phyloP scores from a whole-genome alignment of 37 sponge, comb jelly and placozoan species.

The Mnemiopsis leidyi region DNA sequence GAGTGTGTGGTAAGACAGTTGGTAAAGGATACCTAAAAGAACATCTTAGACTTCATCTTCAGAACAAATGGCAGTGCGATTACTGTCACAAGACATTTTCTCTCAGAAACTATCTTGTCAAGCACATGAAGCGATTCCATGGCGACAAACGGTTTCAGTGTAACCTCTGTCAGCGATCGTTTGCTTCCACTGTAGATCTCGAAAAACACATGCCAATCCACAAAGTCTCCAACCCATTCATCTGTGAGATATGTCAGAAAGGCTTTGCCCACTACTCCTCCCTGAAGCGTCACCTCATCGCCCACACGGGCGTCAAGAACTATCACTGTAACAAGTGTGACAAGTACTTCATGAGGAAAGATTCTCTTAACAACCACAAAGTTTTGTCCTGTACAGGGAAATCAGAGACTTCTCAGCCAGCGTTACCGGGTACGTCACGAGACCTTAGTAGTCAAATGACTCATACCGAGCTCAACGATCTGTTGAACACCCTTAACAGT shows the following conservation, averaged over 20 bases:
- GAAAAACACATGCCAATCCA: background rate
- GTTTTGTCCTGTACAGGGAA: constrained; percentile 2
- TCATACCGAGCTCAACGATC: background rate
- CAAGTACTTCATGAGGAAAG: constrained; percentile 3
- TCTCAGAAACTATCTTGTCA: constrained; percentile 19
- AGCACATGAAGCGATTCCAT: constrained; percentile 37
- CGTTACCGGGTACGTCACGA: background rate
- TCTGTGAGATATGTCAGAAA: background rate
- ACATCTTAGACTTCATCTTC: background rate
- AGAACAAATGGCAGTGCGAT: background rate
- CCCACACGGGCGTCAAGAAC: constrained; percentile 31
- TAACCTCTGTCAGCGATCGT: background rate
- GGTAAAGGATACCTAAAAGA: background rate
- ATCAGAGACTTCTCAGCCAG: background rate
- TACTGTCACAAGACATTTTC: constrained; percentile 24
- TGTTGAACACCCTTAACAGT: background rate
- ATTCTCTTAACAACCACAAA: constrained; percentile 16
- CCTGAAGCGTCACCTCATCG: background rate
- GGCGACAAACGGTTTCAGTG: background rate
- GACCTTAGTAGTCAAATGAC: background rate
- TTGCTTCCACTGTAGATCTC: background rate
- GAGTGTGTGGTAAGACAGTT: background rate
- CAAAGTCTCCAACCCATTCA: background rate
- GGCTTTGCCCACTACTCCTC: constrained; percentile 14
- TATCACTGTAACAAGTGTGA: background rate